phyloP scores from a whole-genome alignment of 2,888 invertebrate genomes.

The Callyntrura sp. region DNA sequence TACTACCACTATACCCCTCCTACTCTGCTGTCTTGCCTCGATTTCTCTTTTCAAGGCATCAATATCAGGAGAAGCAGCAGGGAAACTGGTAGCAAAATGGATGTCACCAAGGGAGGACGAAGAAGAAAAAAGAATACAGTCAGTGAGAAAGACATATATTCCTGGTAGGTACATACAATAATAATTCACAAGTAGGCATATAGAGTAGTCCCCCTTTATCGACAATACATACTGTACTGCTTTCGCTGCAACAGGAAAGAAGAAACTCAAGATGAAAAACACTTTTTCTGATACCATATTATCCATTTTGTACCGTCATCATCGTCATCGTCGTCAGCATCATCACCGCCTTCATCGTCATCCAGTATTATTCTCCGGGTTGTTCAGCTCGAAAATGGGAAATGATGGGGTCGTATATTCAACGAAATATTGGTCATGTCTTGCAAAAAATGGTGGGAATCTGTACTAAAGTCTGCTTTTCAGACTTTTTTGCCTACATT shows the following conservation, averaged over 20 bases:
- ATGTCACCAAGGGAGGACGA: conserved; percentile 32
- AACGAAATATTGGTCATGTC: conserved; percentile 64
- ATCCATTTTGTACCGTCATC: conserved; percentile 41
- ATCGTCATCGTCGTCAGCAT: not conserved
- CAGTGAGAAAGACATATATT: not conserved
- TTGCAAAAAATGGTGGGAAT: conserved; percentile 30
- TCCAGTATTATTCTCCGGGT: not conserved
- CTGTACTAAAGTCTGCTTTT: not conserved
- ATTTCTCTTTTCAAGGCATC: conserved; percentile 42
- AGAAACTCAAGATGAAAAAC: conserved; percentile 28
- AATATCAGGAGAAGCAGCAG: conserved; percentile 49
- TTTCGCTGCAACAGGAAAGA: conserved; percentile 29
- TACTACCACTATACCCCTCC: not conserved
- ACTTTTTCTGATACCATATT: conserved; percentile 43
- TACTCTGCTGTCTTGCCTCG: not conserved
- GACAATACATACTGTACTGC: conserved; percentile 6
- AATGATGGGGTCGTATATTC: conserved; percentile 57
- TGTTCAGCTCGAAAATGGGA: conserved; percentile 42
- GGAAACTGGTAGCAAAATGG: conserved; percentile 38
- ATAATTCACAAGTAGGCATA: conserved; percentile 14
- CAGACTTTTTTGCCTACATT: conserved; percentile 18
- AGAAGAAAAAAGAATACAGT: conserved; percentile 3
- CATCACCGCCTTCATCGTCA: not conserved
- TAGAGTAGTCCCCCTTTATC: not conserved
- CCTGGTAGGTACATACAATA: not conserved